Evolutionary conservation across 2,797 vertebrate species (phyloP), one percentile per base, ranked within the genome.

Genomic region (Cirrhinus mrigala): DNA sequence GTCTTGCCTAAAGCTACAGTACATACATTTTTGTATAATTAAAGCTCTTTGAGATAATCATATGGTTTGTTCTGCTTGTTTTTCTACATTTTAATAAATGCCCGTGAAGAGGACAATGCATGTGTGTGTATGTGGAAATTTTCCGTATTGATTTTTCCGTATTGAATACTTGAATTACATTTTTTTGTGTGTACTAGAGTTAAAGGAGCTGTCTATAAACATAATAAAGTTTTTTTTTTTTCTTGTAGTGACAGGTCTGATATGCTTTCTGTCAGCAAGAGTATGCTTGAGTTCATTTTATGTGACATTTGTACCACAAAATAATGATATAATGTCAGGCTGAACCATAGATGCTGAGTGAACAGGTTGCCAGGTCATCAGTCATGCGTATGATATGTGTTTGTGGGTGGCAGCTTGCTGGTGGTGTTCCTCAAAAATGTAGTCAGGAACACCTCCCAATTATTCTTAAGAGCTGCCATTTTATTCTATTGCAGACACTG

Each of bases 371-470:
- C 37, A 29, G 56, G 24, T 83, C 6, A 56, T 68, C 82, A 77
- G 60, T 84, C 73, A 69, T n/a, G 48, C 1, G 27, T 75, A 44
- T 81, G 24, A 73, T 62, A 44, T 14, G 29, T 66, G 69, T 50
- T 37, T 40, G 73, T 77, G 73, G 73, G 82, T 84, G 82, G 82
- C 62, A 54, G 73, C 48, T 68, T 60, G 11, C 48, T 77, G 82
- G 82, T 83, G 82, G 82, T 83, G 60, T n/a, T 75, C 44, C 46
- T 52, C 46, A 52, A 76, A 83, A 76, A 76, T 83, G 73, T 40
- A 24, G 27, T 10, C 20, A 76, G 37, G 54, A 73, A 44, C 60
- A 44, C 18, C 37, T 68, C 14, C n/a, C 11, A 22, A 33, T 50
- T 50, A 11, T 22, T 20, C 9, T 64, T 7, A 1, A 78, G 8